These are phyloP conservation scores for Periplaneta americana DNA, from an alignment of 1,140 invertebrate genomes.

Conservation along the genomic window DNA sequence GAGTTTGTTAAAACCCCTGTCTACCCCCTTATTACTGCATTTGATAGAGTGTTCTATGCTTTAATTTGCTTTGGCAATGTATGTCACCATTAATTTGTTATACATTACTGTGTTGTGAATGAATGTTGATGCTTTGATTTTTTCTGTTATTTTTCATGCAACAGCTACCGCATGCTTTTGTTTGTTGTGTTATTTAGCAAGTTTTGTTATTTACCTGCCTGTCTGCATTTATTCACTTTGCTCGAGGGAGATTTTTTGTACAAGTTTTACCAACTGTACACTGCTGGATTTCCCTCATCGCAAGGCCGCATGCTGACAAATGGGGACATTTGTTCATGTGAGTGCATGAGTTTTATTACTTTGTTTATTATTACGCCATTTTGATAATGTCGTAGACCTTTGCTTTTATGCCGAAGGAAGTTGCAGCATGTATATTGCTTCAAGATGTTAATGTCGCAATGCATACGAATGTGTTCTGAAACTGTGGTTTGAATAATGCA, in stretches of 20 bases:
- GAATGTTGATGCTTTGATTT: not conserved
- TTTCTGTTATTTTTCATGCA: not conserved
- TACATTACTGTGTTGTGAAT: not conserved
- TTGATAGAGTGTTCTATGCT: not conserved
- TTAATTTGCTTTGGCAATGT: not conserved
- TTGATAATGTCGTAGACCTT: not conserved
- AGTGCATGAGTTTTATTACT: slow-evolving; percentile 7
- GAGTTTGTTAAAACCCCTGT: not conserved
- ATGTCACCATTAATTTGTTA: not conserved
- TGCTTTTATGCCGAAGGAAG: not conserved
- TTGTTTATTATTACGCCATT: slow-evolving; percentile 5
- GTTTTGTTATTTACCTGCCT: not conserved
- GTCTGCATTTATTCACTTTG: not conserved
- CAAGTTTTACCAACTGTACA: not conserved
- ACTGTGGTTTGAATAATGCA: too few relatives aligned
- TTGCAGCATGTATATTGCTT: not conserved
- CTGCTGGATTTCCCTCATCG: not conserved
- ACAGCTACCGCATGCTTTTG: not conserved
- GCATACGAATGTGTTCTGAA: too few relatives aligned
- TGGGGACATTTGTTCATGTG: not conserved
- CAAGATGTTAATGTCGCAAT: too few relatives aligned
- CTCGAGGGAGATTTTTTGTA: not conserved
- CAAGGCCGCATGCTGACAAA: not conserved
- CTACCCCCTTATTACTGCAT: not conserved
- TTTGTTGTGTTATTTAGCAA: not conserved